Evolutionary conservation across 2,113 vertebrate genomes (phyloP).

Genomic region (Tretioscincus oriximinensis): DNA sequence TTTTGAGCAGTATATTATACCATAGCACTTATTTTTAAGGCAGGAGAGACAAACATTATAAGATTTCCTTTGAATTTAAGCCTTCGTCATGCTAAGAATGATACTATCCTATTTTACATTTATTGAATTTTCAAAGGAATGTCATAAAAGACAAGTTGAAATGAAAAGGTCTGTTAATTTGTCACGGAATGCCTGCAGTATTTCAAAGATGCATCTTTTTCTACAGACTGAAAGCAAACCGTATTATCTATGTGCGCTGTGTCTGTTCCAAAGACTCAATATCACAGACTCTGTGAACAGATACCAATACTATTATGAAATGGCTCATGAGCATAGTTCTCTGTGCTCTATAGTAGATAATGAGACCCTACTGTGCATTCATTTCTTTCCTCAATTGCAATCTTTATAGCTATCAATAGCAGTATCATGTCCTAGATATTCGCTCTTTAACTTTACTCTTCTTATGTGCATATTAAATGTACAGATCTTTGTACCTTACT

Average conservation of each 20-base stretch:
- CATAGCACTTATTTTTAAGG: no score
- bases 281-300: not conserved
- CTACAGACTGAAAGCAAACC: slow-evolving; percentile 23
- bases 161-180: not conserved
- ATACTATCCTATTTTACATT: not conserved
- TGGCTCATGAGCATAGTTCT: not conserved
- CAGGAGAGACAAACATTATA: no score
- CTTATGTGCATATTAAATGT: slow-evolving; percentile 38
- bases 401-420: not conserved
- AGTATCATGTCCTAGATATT: slow-evolving; percentile 13
- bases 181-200: slow-evolving; percentile 31
- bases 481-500: slow-evolving; percentile 33
- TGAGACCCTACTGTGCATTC: not conserved
- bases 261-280: slow-evolving; percentile 16
- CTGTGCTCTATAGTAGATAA: not conserved
- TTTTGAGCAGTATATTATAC: no score
- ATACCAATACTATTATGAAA: not conserved
- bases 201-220: slow-evolving; percentile 16
- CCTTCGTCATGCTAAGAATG: not conserved
- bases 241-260: slow-evolving; percentile 11
- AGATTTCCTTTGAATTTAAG: not conserved
- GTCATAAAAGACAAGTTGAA: not conserved
- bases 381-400: not conserved
- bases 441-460: not conserved
- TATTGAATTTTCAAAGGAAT: not conserved